These are phyloP conservation scores for Coptotermes formosanus DNA, from an alignment of 1,140 invertebrate genomes.

Conservation along the genomic window DNA sequence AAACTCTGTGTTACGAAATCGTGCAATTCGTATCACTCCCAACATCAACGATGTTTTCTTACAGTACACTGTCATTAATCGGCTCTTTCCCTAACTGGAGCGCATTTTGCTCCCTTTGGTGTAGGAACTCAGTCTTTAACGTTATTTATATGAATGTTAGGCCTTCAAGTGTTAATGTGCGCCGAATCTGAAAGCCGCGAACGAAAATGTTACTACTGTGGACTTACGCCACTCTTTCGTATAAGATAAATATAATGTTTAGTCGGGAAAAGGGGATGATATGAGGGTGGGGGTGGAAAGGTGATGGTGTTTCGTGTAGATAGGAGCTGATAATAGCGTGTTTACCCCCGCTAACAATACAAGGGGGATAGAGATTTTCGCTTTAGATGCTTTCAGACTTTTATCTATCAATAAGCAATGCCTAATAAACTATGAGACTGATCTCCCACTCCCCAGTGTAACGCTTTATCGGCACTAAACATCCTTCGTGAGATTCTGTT, in stretches of 20 bases:
- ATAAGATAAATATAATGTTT: neutral
- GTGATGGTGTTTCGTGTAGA: neutral
- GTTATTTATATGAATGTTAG: no score
- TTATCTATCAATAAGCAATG: neutral
- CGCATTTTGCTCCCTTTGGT: no score
- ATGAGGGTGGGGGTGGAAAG: neutral
- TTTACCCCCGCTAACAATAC: neutral
- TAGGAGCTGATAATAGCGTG: neutral
- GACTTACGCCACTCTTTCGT: neutral
- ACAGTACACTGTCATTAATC: no score
- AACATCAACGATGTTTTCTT: no score
- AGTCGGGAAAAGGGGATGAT: neutral
- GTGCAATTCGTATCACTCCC: no score
- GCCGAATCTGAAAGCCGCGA: no score
- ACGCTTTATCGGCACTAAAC: neutral
- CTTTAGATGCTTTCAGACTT: conserved; percentile 1
- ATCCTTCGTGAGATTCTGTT: neutral
- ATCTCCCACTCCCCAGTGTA: neutral
- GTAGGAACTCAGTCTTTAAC: no score
- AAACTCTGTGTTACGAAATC: no score
- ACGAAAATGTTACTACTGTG: neutral
- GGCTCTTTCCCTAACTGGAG: no score
- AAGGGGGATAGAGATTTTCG: neutral
- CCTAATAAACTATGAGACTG: neutral
- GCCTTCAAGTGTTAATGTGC: no score